Evolutionary conservation across 2,113 vertebrate species (phyloP), one percentile per base, ranked within the genome.

Genomic region (Poecilia latipinna): DNA sequence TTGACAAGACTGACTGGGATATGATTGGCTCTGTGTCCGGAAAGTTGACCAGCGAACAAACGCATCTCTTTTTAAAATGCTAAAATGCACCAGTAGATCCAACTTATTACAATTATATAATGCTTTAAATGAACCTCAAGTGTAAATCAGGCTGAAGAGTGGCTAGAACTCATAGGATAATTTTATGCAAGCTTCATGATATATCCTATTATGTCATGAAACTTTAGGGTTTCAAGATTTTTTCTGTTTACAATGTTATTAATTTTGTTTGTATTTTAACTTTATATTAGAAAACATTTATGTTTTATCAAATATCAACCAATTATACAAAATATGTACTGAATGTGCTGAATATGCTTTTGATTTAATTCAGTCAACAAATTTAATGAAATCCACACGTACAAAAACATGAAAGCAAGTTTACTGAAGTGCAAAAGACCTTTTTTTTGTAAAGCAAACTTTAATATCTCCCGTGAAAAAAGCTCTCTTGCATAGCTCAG

Each of bases 1-100:
- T 65, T 44, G 67, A 67, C 39, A 35, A 66, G 26, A 71, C 64
- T 73, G 33, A 72, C 42, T 75, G 51, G 4, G 22, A 19, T 29
- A 61, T 31, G 51, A 60, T 77, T 13, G 28, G 29, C 54, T 65
- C 28, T 65, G 35, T 13, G 66, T 39, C 4, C 39, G 29, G 8
- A 0, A 10, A 22, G 22, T 54, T 77, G 39, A 64, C 66, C n/a
- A 26, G 65, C 37, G 13, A n/a, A 28, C 19, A 66, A 35, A 33
- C 10, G 32, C 19, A 33, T 24, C 24, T 57, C 35, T 65, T 65
- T 65, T 0, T 48, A 32, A 54, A 67, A 12, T 39, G 26, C 8
- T 57, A 39, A 66, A 70, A 74, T 19, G 15, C 7, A 48, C 8
- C 0, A 6, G 33, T n/a, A 8, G 13, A 0, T 68, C 26, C 13